Evolutionary conservation across 2,797 vertebrate genomes (phyloP), one percentile per base, ranked within the genome.

Genomic region (Knipowitschia caucasica): DNA sequence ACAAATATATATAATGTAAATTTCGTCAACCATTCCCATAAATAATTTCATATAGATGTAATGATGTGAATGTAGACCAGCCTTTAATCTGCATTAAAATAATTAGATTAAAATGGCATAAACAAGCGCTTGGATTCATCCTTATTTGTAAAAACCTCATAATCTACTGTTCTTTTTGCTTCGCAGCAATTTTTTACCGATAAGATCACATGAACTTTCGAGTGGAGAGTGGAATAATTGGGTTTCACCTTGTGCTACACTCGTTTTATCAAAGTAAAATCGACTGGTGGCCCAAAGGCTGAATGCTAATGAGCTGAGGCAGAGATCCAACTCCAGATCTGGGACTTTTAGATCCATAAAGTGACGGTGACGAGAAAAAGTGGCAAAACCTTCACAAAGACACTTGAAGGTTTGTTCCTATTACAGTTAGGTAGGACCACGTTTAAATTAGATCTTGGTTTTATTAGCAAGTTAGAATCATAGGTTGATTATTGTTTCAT

Each of bases 231-330:
- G n/a, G n/a, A n/a, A n/a, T 5, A 3, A 30, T 44, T 5, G 11
- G 11, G 1, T 17, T 29, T n/a, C n/a, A 44, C 31, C 25, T 33
- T 7, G 15, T 7, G 23, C 8, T 30, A 20, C 26, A 30, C 0
- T 17, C 4, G n/a, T 18, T 49, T 45, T 17, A 40, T 30, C 14
- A 53, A 60, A 56, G 30, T 5, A 27, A 2, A 29, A 38, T 56
- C 17, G 29, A 36, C n/a, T 10, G 5, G 14, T 1, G 26, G 18
- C 8, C 4, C 30, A 29, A 43, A 18, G 27, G 8, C 11, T 17
- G 26, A 31, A 26, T 15, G 29, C 20, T 49, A 20, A 56, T 20
- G n/a, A 21, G 3, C 44, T 5, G 7, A 43, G 11, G 5, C 3
- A 5, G n/a, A 20, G 18, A 40, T 21, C 38, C 17, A 5, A 23